Percentiles rank a stretch among this genome's conserved stretches.
Evolutionary conservation across 2,888 invertebrate species (phyloP).

Genomic region (Pseudeuparius sepicola): DNA sequence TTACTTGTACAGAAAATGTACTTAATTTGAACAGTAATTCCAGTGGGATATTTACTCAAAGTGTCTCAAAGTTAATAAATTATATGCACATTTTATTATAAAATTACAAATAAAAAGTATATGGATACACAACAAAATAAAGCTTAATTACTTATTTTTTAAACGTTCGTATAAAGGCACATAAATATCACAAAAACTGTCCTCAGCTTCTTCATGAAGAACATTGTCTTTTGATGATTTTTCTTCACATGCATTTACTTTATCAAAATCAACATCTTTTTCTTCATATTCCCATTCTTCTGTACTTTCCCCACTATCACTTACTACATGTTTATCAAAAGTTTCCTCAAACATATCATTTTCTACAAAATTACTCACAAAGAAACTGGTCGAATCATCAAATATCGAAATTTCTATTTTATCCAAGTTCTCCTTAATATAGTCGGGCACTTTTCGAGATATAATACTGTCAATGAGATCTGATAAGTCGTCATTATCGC

Average conservation of each 20-base stretch:
- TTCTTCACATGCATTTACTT: not conserved
- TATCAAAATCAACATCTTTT: slow-evolving; percentile 8
- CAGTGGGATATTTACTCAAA: no score
- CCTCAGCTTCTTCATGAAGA: slow-evolving; percentile 16
- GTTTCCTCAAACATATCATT: slow-evolving; percentile 55
- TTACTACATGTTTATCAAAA: slow-evolving; percentile 30
- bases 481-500: slow-evolving; percentile 41
- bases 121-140: no score
- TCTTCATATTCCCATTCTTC: slow-evolving; percentile 11
- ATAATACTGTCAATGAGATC: slow-evolving; percentile 45
- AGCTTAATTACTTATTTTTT: slow-evolving; percentile 20
- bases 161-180: slow-evolving; percentile 29
- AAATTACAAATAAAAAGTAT: no score
- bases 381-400: slow-evolving; percentile 29
- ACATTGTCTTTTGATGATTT: slow-evolving; percentile 4
- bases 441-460: slow-evolving; percentile 27
- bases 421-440: slow-evolving; percentile 23
- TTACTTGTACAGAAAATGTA: no score
- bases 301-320: slow-evolving; percentile 20
- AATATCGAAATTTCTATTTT: slow-evolving; percentile 13
- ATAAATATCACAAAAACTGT: slow-evolving; percentile 26
- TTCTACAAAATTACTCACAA: slow-evolving; percentile 32
- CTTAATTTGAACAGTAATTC: no score
- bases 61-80: no score
- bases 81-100: no score